Evolutionary conservation across 2,113 vertebrate species (phyloP).

Genomic region (Halichoeres trimaculatus): DNA sequence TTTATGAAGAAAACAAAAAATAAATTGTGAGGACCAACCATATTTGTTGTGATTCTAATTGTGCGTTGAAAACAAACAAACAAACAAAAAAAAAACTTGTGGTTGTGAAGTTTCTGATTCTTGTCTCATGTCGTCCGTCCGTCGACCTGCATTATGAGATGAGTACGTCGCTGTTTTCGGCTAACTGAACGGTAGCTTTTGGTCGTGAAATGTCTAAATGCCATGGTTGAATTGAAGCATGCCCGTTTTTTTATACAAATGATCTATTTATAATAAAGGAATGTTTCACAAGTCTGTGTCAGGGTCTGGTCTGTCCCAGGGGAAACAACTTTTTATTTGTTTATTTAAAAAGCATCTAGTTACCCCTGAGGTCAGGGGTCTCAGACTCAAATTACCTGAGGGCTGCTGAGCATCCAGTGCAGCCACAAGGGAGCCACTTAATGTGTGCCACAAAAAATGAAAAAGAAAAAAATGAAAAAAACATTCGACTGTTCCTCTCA

Average conservation of each 20-base stretch:
- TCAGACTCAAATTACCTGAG: too few species aligned
- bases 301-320: too few species aligned
- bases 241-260: slow-evolving; percentile 96
- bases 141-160: slow-evolving; percentile 89
- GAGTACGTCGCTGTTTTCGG: slow-evolving; percentile 89
- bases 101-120: slow-evolving; percentile 92
- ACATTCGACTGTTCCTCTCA: too few species aligned
- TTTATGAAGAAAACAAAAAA: slow-evolving; percentile 54
- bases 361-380: too few species aligned
- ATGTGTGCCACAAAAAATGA: too few species aligned
- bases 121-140: slow-evolving; percentile 89
- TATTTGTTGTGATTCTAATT: slow-evolving; percentile 93
- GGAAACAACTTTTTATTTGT: too few species aligned
- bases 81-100: slow-evolving; percentile 71
- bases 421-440: too few species aligned
- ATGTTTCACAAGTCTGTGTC: slow-evolving; percentile 95
- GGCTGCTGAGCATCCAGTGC: too few species aligned
- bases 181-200: slow-evolving; percentile 88
- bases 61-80: slow-evolving; percentile 86
- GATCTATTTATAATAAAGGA: slow-evolving; percentile 99
- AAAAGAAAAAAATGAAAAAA: too few species aligned
- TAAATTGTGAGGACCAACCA: slow-evolving; percentile 84
- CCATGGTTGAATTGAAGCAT: slow-evolving; percentile 91
- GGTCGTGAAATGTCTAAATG: slow-evolving; percentile 92
- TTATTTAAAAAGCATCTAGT: too few species aligned